Conservation (phyloP, 1,140 invertebrate genomes). For the Idris sp. region DNA sequence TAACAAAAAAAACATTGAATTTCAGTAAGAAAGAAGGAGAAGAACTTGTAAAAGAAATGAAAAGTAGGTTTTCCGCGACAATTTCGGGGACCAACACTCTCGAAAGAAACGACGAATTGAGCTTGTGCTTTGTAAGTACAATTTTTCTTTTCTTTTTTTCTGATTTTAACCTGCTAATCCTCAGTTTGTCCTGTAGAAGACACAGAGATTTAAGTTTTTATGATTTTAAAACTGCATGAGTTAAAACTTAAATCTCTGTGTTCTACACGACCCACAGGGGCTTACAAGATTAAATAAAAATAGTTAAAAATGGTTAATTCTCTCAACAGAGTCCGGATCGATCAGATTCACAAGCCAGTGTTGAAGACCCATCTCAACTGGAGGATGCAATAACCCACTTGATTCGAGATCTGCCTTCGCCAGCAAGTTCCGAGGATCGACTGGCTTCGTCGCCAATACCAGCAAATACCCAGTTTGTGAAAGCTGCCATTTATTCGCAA, state of each 20-base stretch:
- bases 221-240: no score
- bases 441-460: constrained; percentile 62
- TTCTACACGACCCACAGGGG: no score
- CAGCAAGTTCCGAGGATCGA: constrained; percentile 63
- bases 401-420: constrained; percentile 82
- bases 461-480: constrained; percentile 70
- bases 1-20: constrained; percentile 10
- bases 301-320: background rate
- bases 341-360: constrained; percentile 67
- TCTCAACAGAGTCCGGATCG: constrained; percentile 33
- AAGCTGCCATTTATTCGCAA: constrained; percentile 70
- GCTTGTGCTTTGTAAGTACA: constrained; percentile 59
- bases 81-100: constrained; percentile 68
- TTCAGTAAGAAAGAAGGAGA: constrained; percentile 83
- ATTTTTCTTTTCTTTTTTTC: no score
- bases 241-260: no score
- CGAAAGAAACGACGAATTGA: constrained; percentile 49
- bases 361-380: constrained; percentile 83
- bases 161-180: no score
- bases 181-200: no score
- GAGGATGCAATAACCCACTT: constrained; percentile 83
- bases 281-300: background rate
- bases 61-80: constrained; percentile 82
- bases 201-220: no score
- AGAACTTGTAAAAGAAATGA: constrained; percentile 84